Conservation (phyloP, 2,888 invertebrate species). For the Phengaris arion region DNA sequence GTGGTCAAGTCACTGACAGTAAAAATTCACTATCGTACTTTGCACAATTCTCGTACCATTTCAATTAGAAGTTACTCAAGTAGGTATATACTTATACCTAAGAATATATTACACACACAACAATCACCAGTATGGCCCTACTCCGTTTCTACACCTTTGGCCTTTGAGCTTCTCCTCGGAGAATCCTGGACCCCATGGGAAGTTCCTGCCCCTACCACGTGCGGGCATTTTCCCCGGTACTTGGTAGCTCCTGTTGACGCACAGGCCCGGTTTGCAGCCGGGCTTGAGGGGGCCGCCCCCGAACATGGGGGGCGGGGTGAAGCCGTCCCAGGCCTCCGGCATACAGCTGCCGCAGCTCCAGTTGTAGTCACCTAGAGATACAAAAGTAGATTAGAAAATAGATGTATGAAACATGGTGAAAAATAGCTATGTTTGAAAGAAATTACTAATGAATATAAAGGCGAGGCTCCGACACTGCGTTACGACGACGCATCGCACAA, state of each 20-base stretch:
- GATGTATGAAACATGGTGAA: slow-evolving; percentile 21
- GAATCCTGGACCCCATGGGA: slow-evolving; percentile 65
- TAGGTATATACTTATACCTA: not conserved
- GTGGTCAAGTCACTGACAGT: too few relatives aligned
- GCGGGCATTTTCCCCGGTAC: slow-evolving; percentile 51
- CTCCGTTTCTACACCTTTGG: slow-evolving; percentile 62
- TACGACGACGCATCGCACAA: too few relatives aligned
- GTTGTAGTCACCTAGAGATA: slow-evolving; percentile 56
- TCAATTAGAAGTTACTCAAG: not conserved
- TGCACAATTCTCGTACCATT: not conserved
- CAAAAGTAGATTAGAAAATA: not conserved
- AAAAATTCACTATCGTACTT: not conserved
- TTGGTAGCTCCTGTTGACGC: slow-evolving; percentile 53
- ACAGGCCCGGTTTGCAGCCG: slow-evolving; percentile 64
- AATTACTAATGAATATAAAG: not conserved
- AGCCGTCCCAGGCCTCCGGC: slow-evolving; percentile 64
- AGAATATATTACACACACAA: slow-evolving; percentile 26
- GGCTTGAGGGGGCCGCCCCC: slow-evolving; percentile 63
- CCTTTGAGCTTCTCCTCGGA: slow-evolving; percentile 66
- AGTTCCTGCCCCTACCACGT: slow-evolving; percentile 59
- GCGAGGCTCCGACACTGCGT: too few relatives aligned
- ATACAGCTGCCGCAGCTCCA: slow-evolving; percentile 63
- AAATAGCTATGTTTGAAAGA: slow-evolving; percentile 33
- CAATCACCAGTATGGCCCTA: slow-evolving; percentile 66
- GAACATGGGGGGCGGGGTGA: slow-evolving; percentile 53